Percentiles rank a stretch among this genome's conserved stretches.
These are phyloP conservation scores for Sylvietta virens DNA, from an alignment of 2,113 vertebrate species.

Conservation along the genomic window DNA sequence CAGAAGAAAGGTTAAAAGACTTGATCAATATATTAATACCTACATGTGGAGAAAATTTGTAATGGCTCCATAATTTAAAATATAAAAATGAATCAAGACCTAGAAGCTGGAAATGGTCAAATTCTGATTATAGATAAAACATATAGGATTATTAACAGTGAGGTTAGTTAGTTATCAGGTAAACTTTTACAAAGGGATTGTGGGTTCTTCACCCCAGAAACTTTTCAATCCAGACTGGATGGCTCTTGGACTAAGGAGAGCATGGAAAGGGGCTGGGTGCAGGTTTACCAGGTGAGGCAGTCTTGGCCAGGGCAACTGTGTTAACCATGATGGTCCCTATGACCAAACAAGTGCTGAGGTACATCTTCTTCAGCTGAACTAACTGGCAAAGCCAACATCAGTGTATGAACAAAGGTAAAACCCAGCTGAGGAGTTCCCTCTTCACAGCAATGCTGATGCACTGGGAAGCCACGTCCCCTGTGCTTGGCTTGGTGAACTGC, in stretches of 20 bases:
- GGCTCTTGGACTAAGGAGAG: background rate
- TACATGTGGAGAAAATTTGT: background rate
- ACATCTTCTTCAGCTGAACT: background rate
- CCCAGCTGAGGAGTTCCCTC: too few relatives aligned
- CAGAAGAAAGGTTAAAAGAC: background rate
- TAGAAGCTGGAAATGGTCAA: background rate
- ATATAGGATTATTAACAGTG: background rate
- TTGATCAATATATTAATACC: background rate
- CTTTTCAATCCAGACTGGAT: background rate
- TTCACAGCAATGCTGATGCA: accelerated
- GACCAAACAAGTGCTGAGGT: background rate
- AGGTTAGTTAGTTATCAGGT: background rate
- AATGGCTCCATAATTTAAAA: background rate
- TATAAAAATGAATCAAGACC: background rate
- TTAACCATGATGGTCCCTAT: background rate
- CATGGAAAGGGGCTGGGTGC: background rate
- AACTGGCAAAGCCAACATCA: background rate
- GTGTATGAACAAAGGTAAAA: background rate
- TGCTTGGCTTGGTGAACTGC: background rate
- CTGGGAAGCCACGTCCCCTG: background rate
- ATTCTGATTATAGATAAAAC: background rate
- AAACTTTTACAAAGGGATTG: background rate
- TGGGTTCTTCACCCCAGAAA: background rate
- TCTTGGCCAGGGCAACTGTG: background rate
- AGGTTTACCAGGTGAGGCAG: background rate